Percentiles rank a stretch among this genome's conserved stretches.
Evolutionary conservation across 2,113 vertebrate genomes (phyloP).

Genomic region (Pollachius pollachius): DNA sequence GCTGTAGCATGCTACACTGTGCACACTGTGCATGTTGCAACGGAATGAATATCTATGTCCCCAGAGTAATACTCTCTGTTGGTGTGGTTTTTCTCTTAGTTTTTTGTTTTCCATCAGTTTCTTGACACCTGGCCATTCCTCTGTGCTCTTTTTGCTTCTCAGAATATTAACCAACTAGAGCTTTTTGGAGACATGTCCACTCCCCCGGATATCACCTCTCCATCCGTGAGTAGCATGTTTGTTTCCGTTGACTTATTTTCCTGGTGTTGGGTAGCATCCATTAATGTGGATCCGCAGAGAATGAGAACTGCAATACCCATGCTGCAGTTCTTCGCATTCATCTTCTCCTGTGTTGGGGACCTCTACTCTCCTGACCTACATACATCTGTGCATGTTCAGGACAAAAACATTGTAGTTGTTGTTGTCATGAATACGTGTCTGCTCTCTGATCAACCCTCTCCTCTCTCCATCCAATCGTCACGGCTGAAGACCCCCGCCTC

Average conservation of each 20-base stretch:
- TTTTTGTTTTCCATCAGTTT: neutral
- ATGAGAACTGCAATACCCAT: too few species aligned
- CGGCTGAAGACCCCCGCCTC: slow-evolving; percentile 89
- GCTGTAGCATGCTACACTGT: slow-evolving; percentile 37
- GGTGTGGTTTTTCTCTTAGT: slow-evolving; percentile 5
- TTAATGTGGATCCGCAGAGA: neutral
- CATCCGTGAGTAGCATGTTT: slow-evolving; percentile 83
- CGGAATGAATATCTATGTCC: neutral
- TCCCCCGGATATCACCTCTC: slow-evolving; percentile 96
- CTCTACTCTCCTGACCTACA: too few species aligned
- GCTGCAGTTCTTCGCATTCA: too few species aligned
- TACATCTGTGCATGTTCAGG: too few species aligned
- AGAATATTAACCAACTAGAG: slow-evolving; percentile 99
- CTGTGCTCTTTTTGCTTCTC: slow-evolving; percentile 47
- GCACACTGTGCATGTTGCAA: too few species aligned
- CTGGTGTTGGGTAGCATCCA: neutral
- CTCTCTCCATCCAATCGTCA: too few species aligned
- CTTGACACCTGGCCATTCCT: slow-evolving; percentile 3
- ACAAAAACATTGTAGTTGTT: too few species aligned
- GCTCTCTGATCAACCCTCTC: too few species aligned
- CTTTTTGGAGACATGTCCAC: slow-evolving; percentile 99
- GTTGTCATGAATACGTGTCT: too few species aligned
- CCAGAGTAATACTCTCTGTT: slow-evolving; percentile 43
- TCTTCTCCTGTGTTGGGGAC: too few species aligned
- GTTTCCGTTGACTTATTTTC: neutral